Conservation (phyloP, 2,113 vertebrate genomes). For the Vireo altiloquus region DNA sequence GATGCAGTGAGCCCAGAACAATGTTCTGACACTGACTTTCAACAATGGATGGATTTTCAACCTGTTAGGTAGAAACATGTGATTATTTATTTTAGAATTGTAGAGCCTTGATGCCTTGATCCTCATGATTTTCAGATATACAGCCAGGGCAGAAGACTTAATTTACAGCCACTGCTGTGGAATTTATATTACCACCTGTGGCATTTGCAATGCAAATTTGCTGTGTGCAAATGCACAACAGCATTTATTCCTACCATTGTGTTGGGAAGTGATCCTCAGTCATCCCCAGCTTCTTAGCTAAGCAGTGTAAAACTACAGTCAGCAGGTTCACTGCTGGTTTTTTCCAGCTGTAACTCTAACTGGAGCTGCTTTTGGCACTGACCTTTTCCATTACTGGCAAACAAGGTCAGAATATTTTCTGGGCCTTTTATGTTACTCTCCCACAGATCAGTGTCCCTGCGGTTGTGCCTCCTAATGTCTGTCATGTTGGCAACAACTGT, state of each 20-base stretch:
- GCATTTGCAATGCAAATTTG: background rate
- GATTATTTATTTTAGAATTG: background rate
- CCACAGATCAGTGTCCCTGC: background rate
- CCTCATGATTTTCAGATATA: background rate
- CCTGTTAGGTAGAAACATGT: background rate
- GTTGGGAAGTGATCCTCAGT: background rate
- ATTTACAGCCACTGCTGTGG: background rate
- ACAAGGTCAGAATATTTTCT: constrained; percentile 18
- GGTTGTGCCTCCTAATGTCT: background rate
- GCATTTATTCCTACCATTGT: background rate
- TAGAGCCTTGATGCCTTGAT: background rate
- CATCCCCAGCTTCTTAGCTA: background rate
- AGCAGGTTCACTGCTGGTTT: background rate
- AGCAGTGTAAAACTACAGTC: background rate
- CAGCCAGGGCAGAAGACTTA: background rate
- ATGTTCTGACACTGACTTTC: background rate
- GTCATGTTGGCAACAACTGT: background rate
- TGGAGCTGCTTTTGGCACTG: background rate
- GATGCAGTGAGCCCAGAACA: background rate
- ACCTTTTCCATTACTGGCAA: constrained; percentile 13
- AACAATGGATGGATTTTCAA: background rate
- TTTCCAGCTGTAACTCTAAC: background rate
- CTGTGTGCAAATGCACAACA: background rate
- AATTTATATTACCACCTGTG: background rate
- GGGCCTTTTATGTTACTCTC: background rate